Percentiles rank a stretch among this genome's conserved stretches.
phyloP scores from a whole-genome alignment of 37 sponge, comb jelly and placozoan genomes.

The Tethya wilhelma region DNA sequence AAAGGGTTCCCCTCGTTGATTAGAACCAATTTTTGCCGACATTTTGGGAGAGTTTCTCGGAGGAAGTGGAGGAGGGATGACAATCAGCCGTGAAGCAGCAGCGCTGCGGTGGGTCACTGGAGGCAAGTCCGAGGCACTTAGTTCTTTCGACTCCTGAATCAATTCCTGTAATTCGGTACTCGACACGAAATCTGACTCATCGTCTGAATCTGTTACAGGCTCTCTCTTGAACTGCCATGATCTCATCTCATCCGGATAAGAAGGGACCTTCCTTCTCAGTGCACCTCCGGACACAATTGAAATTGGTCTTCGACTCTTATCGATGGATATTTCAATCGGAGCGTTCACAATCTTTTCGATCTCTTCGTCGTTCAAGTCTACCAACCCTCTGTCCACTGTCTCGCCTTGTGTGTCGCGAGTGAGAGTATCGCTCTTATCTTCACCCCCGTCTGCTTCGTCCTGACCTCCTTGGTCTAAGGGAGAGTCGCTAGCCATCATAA shows the following conservation, averaged over 20 bases:
- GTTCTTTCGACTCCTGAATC: not conserved
- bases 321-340: not conserved
- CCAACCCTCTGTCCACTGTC: not conserved
- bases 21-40: too few species aligned
- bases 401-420: not conserved
- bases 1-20: too few species aligned
- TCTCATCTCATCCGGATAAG: not conserved
- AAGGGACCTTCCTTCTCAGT: not conserved
- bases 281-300: not conserved
- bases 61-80: conserved; percentile 1
- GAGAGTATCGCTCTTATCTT: not conserved
- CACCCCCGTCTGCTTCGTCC: not conserved
- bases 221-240: not conserved
- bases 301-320: not conserved
- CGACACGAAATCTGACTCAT: not conserved
- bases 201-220: not conserved
- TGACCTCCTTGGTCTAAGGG: not conserved
- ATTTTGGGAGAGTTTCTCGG: too few species aligned
- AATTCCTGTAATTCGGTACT: not conserved
- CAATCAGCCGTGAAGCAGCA: not conserved
- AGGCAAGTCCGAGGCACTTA: not conserved
- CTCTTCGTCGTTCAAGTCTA: not conserved
- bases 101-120: not conserved
- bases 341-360: not conserved
- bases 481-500: conserved; percentile 21